Evolutionary conservation across 1,140 invertebrate genomes (phyloP), one percentile per base, ranked within the genome.

Genomic region (Drosophila nebulosa): DNA sequence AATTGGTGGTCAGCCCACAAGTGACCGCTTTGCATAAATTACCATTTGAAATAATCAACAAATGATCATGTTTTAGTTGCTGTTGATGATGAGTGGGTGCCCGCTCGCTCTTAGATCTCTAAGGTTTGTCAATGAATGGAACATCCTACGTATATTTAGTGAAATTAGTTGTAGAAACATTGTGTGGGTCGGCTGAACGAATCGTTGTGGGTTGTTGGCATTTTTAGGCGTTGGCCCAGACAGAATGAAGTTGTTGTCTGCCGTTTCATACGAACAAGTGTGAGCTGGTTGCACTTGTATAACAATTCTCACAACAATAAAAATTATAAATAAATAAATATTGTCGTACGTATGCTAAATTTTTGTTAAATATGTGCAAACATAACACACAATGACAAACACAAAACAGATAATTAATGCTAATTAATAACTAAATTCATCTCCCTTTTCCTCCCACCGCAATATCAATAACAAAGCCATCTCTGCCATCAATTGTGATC

Each of bases 271-370:
- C 9, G 36, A 21, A 56, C 61, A 68, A 62, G 68, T 63, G 57
- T n/a, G n/a, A n/a, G 35, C 4, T 36, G n/a, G n/a, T 3, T 14
- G 35, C 35, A 36, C 35, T 36, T 36, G 67, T 70, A 53, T 26
- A 9, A 10, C 42, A 61, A 62, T 74, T 77, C 70, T 77, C 74
- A 74, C 57, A 74, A 32, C 65, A 71, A 74, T 74, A 76, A 76
- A 72, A 32, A 16, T n/a, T n/a, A 36, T 3, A 16, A 21, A 46
- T 21, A n/a, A 36, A 46, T 46, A 18, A 32, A 10, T 12, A 32
- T 32, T 10, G 10, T 21, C 16, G 3, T 18, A 21, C 18, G 21
- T 42, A 67, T 67, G 72, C 35, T 53, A 55, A 71, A 59, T 75
- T 71, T 60, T 65, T 42, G 56, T 35, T 50, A 55, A 39, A 39